phyloP scores from a whole-genome alignment of 2,888 invertebrate species.

The Rhyacophila evoluta region DNA sequence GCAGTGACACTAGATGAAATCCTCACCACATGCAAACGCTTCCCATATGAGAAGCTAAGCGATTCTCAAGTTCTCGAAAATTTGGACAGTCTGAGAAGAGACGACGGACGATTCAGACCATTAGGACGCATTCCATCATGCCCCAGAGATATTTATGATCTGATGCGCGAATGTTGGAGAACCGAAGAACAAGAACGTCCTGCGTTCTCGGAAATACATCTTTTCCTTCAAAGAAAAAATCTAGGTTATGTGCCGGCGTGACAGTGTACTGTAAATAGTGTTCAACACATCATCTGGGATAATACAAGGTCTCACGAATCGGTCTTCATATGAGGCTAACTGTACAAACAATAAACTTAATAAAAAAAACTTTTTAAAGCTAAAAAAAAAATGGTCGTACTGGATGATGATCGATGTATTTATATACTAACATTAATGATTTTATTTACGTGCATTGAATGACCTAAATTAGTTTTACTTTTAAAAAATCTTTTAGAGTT shows the following conservation, averaged over 20 bases:
- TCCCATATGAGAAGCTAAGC: conserved; percentile 82
- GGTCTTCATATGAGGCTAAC: conserved; percentile 44
- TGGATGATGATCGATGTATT: not conserved
- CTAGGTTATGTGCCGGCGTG: conserved; percentile 50
- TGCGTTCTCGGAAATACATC: conserved; percentile 85
- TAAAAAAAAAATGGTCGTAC: not conserved
- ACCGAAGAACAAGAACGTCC: conserved; percentile 82
- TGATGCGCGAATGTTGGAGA: conserved; percentile 91
- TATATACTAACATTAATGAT: not conserved
- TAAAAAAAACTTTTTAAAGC: not conserved
- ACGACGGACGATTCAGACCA: conserved; percentile 70
- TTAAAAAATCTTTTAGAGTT: not conserved
- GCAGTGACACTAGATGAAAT: conserved; percentile 91
- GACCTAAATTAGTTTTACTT: not conserved
- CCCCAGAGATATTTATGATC: conserved; percentile 86
- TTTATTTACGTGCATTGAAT: not conserved
- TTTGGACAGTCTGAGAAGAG: conserved; percentile 79
- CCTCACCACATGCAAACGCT: conserved; percentile 83
- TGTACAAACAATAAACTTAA: not conserved
- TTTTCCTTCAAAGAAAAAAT: conserved; percentile 81
- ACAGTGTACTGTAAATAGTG: conserved; percentile 43
- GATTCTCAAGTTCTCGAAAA: conserved; percentile 89
- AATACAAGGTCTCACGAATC: conserved; percentile 43
- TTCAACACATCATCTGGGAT: conserved; percentile 45
- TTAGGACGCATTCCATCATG: conserved; percentile 81